These are phyloP conservation scores for Sapayoa aenigma DNA, from an alignment of 2,113 vertebrate species.

Conservation along the genomic window DNA sequence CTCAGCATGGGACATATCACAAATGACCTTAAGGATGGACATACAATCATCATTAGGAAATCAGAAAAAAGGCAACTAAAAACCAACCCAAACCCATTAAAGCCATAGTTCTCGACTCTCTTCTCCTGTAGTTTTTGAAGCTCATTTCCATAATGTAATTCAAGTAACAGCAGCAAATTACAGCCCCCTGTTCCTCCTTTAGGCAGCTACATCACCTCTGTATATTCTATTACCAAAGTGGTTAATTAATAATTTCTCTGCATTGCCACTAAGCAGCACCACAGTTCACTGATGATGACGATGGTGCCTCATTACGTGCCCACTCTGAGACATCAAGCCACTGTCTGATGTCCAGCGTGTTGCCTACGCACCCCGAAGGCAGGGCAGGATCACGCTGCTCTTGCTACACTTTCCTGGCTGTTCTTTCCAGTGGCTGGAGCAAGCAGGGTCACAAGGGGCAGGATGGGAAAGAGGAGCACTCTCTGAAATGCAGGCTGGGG, in stretches of 20 bases:
- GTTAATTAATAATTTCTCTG: slow-evolving; percentile 70
- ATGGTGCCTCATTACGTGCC: neutral
- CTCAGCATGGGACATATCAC: slow-evolving; percentile 64
- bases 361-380: neutral
- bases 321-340: neutral
- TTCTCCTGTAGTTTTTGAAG: neutral
- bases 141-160: slow-evolving; percentile 61
- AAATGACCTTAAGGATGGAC: slow-evolving; percentile 71
- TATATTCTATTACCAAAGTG: slow-evolving; percentile 58
- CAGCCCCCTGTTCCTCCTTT: slow-evolving; percentile 10
- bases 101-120: neutral
- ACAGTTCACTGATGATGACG: slow-evolving; percentile 22
- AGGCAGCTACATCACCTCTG: slow-evolving; percentile 5
- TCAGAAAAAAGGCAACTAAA: neutral
- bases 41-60: slow-evolving; percentile 57
- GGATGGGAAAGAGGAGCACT: neutral
- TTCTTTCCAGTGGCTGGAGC: neutral
- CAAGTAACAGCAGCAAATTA: slow-evolving; percentile 49
- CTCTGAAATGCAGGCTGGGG: neutral
- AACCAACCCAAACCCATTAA: neutral
- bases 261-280: slow-evolving; percentile 57
- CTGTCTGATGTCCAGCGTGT: neutral
- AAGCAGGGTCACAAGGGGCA: neutral
- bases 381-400: neutral
- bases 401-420: neutral